These are phyloP conservation scores for Pempheris klunzingeri DNA, from an alignment of 2,797 vertebrate species.

Conservation along the genomic window DNA sequence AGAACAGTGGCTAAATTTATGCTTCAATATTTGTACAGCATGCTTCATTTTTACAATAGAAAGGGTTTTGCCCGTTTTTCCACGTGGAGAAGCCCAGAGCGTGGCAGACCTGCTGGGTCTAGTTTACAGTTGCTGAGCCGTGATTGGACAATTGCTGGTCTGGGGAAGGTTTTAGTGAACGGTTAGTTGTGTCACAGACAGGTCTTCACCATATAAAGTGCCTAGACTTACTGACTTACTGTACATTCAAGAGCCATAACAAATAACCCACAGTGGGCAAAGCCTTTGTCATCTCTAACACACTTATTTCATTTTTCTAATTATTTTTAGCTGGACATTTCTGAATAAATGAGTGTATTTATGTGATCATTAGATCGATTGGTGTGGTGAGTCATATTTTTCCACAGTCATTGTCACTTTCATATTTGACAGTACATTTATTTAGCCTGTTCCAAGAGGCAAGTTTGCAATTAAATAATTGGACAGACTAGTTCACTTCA, in stretches of 20 bases:
- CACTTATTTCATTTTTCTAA: background rate
- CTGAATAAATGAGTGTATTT: background rate
- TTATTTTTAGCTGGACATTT: background rate
- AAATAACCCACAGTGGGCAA: background rate
- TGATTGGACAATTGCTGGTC: background rate
- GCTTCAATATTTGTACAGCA: too few relatives aligned
- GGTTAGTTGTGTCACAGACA: background rate
- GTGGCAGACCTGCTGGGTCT: background rate
- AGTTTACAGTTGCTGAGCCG: background rate
- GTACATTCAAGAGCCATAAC: background rate
- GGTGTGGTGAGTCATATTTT: background rate
- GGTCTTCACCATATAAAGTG: background rate
- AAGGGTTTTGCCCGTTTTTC: too few relatives aligned
- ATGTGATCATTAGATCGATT: background rate
- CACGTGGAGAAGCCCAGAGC: background rate
- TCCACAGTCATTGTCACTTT: background rate
- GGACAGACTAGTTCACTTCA: conserved; percentile 37
- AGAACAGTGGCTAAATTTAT: too few relatives aligned
- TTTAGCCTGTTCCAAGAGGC: background rate
- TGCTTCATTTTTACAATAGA: too few relatives aligned
- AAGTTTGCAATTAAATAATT: background rate
- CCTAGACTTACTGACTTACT: background rate
- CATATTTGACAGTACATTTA: background rate
- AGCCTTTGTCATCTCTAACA: background rate
- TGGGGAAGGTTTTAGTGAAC: background rate